Conservation (phyloP, 2,113 vertebrate genomes). For the Nyctereutes procyonoides region DNA sequence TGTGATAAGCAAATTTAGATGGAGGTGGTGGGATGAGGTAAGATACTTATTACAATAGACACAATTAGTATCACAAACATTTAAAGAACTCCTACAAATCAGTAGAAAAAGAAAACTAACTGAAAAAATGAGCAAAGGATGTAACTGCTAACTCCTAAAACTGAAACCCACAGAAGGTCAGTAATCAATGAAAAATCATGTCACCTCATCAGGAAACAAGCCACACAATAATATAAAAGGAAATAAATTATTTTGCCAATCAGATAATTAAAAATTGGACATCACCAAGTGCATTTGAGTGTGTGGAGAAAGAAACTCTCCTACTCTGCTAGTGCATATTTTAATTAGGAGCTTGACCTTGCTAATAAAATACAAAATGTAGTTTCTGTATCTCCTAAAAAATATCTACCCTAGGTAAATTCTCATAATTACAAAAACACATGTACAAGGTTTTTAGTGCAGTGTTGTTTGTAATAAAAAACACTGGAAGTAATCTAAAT, state of each 20-base stretch:
- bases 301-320: not conserved
- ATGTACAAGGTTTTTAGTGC: not conserved
- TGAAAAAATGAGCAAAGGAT: not conserved
- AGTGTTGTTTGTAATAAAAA: not conserved
- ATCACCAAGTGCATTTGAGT: not conserved
- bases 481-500: conserved; percentile 1
- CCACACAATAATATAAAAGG: not conserved
- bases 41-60: not conserved
- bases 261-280: not conserved
- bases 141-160: not conserved
- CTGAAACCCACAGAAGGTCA: not conserved
- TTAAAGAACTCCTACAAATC: conserved; percentile 29
- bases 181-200: not conserved
- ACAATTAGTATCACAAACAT: not conserved
- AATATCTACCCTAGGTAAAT: conserved; percentile 8
- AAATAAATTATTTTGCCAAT: not conserved
- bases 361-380: not conserved
- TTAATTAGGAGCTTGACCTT: not conserved
- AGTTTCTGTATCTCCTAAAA: not conserved
- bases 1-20: not conserved
- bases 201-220: not conserved
- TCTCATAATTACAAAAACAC: not conserved
- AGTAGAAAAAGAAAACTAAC: conserved; percentile 3
- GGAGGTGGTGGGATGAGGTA: not conserved
- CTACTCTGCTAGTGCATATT: not conserved